A percentile compares a stretch with the other conserved stretches of the same genome.
phyloP scores from a whole-genome alignment of 2,113 vertebrate genomes.

The Crypturellus undulatus region DNA sequence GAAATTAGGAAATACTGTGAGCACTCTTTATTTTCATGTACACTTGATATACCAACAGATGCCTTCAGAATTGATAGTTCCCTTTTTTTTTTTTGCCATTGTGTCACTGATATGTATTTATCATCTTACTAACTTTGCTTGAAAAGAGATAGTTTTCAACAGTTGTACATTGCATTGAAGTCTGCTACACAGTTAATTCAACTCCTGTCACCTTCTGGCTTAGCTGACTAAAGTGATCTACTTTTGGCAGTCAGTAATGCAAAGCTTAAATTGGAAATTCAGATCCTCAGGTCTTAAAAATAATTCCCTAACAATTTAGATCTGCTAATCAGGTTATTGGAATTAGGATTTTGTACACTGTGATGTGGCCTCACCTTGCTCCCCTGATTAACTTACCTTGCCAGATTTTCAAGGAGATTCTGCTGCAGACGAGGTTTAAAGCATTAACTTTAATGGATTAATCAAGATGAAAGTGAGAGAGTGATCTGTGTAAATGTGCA shows the following conservation, averaged over 20 bases:
- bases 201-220: background rate
- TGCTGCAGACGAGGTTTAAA: background rate
- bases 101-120: background rate
- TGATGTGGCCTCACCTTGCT: background rate
- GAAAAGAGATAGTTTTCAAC: background rate
- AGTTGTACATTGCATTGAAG: background rate
- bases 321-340: background rate
- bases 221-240: background rate
- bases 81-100: background rate
- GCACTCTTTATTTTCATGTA: background rate
- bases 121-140: background rate
- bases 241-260: background rate
- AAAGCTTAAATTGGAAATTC: background rate
- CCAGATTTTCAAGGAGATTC: slow-evolving; percentile 51
- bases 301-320: background rate
- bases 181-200: background rate
- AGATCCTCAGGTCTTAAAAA: background rate
- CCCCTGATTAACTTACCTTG: slow-evolving; percentile 13
- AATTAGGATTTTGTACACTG: background rate
- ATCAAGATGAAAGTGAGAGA: slow-evolving; percentile 18
- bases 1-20: background rate
- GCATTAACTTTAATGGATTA: slow-evolving; percentile 44
- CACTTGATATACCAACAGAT: background rate
- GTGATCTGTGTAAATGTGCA: slow-evolving; percentile 1
- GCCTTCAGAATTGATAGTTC: background rate